Conservation (phyloP, 2,797 vertebrate genomes). For the Sciaenops ocellatus region DNA sequence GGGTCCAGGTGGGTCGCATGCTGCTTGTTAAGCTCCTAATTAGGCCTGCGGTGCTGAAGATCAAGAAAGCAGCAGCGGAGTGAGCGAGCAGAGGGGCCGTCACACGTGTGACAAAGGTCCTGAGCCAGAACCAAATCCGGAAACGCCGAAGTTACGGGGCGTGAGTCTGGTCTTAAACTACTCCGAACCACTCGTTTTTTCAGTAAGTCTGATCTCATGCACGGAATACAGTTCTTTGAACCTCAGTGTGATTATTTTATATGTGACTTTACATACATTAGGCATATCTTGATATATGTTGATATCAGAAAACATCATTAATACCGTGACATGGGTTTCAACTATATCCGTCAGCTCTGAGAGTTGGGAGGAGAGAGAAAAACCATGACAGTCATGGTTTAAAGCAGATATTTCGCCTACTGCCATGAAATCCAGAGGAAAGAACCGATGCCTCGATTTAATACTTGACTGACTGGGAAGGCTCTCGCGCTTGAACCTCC, state of each 20-base stretch:
- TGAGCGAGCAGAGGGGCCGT: too few relatives aligned
- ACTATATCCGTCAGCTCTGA: not conserved
- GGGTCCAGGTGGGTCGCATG: too few relatives aligned
- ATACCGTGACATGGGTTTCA: not conserved
- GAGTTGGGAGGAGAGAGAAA: not conserved
- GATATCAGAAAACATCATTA: not conserved
- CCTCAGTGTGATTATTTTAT: not conserved
- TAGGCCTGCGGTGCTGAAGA: too few relatives aligned
- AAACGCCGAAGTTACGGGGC: too few relatives aligned
- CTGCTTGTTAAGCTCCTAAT: too few relatives aligned
- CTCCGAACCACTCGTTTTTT: not conserved
- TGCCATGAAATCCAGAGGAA: not conserved
- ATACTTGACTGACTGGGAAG: conserved; percentile 37
- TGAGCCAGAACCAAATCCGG: too few relatives aligned
- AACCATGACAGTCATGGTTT: not conserved
- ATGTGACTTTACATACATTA: not conserved
- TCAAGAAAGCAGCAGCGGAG: too few relatives aligned
- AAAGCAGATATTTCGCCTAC: conserved; percentile 3
- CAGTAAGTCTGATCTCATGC: too few relatives aligned
- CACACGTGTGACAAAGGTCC: too few relatives aligned
- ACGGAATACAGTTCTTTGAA: not conserved
- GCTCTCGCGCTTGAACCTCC: conserved; percentile 36
- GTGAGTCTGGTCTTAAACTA: not conserved
- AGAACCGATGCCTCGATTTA: conserved; percentile 1
- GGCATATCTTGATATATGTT: not conserved